Base-by-base conservation (phyloP, 1,140 invertebrate genomes). In the Macrobrachium nipponense region DNA sequence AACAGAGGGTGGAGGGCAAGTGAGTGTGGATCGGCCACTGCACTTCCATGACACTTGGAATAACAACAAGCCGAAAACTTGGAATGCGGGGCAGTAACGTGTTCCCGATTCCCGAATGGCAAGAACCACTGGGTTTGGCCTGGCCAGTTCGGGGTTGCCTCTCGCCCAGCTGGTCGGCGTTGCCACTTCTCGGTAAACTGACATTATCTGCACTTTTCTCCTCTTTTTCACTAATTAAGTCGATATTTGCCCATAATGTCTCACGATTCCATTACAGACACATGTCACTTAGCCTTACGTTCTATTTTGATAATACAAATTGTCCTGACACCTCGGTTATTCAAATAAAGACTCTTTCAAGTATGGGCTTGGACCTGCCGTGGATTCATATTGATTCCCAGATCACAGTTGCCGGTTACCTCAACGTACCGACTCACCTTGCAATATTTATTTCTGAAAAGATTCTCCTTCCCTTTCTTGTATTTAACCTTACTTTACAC, bases 101-200 rank as follows among this genome's bases (percentile, higher is more conserved):
- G 82, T 60, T 62, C 60, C 82, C 82, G 17, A 70, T 75, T 77
- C 82, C 76, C 18, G 76, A 64, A 61, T 85, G 75, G 51, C 44
- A 70, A 78, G 75, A 72, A 10, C 82, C 82, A 85, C 82, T 85
- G 76, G 77, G 51, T 51, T 12, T 81, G 75, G 75, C 43, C 76
- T 85, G 76, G 82, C 82, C 76, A 85, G 82, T 85, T 85, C 82
- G 82, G 82, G 82, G 82, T 85, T 85, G 82, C 82, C 82, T 85
- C 62, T 62, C 82, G 82, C 82, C 82, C 82, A 85, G 82, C 82
- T 85, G 82, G 82, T 85, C 82, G 59, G 79, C 82, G 82, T 72
- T 85, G 82, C 82, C 82, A 61, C 76, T 72, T 85, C 58, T 72
- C 43, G 64, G 8, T 58, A 23, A 61, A 20, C 73, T 20, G n/a